These are phyloP conservation scores for Exocentrus adspersus DNA, from an alignment of 2,888 invertebrate species.

Conservation along the genomic window DNA sequence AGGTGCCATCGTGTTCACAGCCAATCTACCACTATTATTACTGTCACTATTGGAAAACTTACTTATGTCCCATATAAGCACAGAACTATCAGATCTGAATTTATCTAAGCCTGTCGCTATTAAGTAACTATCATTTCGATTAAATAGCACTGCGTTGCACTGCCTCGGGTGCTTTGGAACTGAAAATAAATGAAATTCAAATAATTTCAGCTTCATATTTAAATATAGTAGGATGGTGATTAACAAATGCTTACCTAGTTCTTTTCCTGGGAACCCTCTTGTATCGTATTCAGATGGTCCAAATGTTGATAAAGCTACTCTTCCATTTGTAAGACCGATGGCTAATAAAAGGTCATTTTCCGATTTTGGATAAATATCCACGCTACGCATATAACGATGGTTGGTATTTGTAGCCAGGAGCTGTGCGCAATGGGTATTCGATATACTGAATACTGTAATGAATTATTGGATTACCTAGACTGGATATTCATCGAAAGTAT, in stretches of 20 bases:
- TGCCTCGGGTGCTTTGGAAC: slow-evolving; percentile 86
- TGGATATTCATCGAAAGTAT: not conserved
- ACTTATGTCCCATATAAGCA: slow-evolving; percentile 89
- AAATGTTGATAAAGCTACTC: slow-evolving; percentile 82
- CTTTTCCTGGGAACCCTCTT: slow-evolving; percentile 76
- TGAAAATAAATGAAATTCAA: slow-evolving; percentile 61
- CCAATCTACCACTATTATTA: slow-evolving; percentile 46
- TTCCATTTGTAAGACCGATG: slow-evolving; percentile 89
- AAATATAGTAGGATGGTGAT: no score
- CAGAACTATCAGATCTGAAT: slow-evolving; percentile 87
- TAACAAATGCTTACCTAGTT: slow-evolving; percentile 77
- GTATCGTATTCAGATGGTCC: slow-evolving; percentile 72
- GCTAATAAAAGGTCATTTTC: slow-evolving; percentile 85
- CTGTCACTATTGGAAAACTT: slow-evolving; percentile 60
- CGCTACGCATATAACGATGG: slow-evolving; percentile 84
- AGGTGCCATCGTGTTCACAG: slow-evolving; percentile 59
- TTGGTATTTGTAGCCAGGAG: slow-evolving; percentile 78
- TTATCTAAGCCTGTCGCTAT: slow-evolving; percentile 90
- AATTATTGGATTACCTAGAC: slow-evolving; percentile 19
- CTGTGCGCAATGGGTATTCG: slow-evolving; percentile 75
- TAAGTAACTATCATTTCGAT: slow-evolving; percentile 81
- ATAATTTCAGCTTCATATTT: no score
- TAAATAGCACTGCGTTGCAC: slow-evolving; percentile 91
- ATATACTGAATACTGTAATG: slow-evolving; percentile 73
- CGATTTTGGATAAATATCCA: slow-evolving; percentile 84